Evolutionary conservation across 2,888 invertebrate species (phyloP).

Genomic region (Empis stercorea): DNA sequence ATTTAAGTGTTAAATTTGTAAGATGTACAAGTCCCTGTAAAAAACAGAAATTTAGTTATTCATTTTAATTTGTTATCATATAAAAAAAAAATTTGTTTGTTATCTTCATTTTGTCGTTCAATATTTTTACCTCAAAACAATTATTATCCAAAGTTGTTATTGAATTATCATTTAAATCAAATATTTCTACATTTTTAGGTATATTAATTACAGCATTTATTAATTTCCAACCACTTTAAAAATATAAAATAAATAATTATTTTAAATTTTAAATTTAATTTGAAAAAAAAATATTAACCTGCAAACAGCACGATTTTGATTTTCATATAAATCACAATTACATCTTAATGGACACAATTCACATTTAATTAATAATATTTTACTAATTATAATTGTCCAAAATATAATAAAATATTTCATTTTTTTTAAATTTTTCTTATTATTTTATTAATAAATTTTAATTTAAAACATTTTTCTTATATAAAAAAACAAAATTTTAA

Average conservation of each 20-base stretch:
- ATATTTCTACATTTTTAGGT: constrained; percentile 44
- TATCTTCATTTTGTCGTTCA: neutral
- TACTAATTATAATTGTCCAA: neutral
- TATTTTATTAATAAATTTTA: too few species aligned
- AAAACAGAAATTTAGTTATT: neutral
- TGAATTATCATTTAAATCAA: constrained; percentile 48
- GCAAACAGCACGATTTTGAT: constrained; percentile 31
- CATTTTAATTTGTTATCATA: neutral
- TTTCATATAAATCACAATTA: constrained; percentile 24
- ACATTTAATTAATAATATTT: neutral
- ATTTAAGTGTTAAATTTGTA: constrained; percentile 30
- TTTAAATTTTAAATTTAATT: constrained; percentile 31
- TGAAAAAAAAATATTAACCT: constrained; percentile 22
- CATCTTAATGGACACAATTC: constrained; percentile 27
- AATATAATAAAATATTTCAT: neutral
- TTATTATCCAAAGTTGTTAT: constrained; percentile 47
- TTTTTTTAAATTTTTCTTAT: too few species aligned
- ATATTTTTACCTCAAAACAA: constrained; percentile 43
- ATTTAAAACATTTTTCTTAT: too few species aligned
- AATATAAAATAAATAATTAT: constrained; percentile 36
- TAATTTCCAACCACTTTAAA: constrained; percentile 41
- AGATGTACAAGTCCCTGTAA: constrained; percentile 24
- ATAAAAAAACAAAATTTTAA: too few species aligned
- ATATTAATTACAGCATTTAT: constrained; percentile 46
- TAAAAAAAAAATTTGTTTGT: neutral